Evolutionary conservation across 2,888 invertebrate genomes (phyloP).

Genomic region (Panorpa germanica): DNA sequence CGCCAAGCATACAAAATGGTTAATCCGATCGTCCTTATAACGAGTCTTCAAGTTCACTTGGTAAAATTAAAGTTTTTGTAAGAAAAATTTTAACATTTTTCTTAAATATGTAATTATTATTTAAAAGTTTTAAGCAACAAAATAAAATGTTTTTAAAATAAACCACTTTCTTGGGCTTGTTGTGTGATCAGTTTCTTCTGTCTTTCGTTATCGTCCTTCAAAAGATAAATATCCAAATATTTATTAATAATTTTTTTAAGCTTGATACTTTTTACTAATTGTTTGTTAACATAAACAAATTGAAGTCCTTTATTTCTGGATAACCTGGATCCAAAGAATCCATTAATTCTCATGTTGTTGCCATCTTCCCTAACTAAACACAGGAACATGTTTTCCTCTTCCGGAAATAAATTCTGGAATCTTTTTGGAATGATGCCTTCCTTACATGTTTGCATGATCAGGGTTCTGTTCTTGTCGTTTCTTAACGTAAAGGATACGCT

Average conservation of each 20-base stretch:
- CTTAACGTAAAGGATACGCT: conserved; percentile 45
- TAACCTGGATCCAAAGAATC: conserved; percentile 31
- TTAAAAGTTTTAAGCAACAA: too few species aligned
- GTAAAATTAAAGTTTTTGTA: too few species aligned
- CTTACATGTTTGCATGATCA: conserved; percentile 38
- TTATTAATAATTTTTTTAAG: conserved; percentile 22
- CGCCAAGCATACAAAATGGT: too few species aligned
- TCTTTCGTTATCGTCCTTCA: conserved; percentile 14
- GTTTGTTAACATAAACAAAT: conserved; percentile 46
- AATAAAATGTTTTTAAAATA: too few species aligned
- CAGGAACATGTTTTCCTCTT: conserved; percentile 21
- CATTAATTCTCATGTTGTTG: conserved; percentile 33
- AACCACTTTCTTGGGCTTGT: too few species aligned
- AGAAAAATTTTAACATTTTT: too few species aligned
- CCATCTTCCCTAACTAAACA: conserved; percentile 22
- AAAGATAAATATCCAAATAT: conserved; percentile 15
- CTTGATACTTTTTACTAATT: conserved; percentile 30
- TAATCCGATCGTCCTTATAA: too few species aligned
- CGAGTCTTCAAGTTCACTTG: too few species aligned
- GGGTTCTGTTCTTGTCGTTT: conserved; percentile 38
- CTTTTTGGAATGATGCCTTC: conserved; percentile 31
- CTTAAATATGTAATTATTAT: too few species aligned
- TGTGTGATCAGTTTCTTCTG: conserved; percentile 15
- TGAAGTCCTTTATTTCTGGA: conserved; percentile 28
- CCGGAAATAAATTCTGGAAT: conserved; percentile 27